Evolutionary conservation across 2,113 vertebrate species (phyloP).

Genomic region (Crotalus tigris): DNA sequence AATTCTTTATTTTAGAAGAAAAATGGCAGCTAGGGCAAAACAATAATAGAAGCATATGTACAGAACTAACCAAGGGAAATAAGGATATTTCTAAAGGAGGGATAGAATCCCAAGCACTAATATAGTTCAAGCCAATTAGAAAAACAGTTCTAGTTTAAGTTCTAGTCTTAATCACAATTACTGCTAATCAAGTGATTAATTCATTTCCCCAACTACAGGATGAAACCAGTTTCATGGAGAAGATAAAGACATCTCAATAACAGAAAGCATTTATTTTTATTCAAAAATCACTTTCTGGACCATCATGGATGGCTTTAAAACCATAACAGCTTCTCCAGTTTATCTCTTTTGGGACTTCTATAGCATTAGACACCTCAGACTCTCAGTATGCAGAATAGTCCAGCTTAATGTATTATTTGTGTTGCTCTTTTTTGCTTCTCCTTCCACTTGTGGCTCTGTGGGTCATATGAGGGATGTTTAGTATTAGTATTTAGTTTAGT

Average conservation of each 20-base stretch:
- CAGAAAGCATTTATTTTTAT: conserved; percentile 24
- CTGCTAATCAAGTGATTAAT: conserved; percentile 20
- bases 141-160: conserved; percentile 13
- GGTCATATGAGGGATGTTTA: neutral
- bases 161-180: conserved; percentile 20
- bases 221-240: neutral
- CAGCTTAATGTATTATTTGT: neutral
- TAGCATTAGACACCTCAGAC: neutral
- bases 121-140: conserved; percentile 26
- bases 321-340: neutral
- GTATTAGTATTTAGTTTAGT: neutral
- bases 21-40: neutral
- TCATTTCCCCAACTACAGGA: conserved; percentile 16
- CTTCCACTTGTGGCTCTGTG: neutral
- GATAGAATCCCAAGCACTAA: conserved; percentile 5
- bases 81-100: conserved; percentile 7
- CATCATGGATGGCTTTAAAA: conserved; percentile 14
- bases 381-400: neutral
- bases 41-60: neutral
- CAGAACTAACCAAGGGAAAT: conserved; percentile 6
- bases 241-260: conserved; percentile 15
- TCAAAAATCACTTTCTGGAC: conserved; percentile 6
- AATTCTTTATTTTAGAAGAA: neutral
- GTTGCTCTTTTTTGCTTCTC: neutral
- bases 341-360: neutral